Conservation (phyloP, 2,888 invertebrate species). For the Agriopis leucophaearia region DNA sequence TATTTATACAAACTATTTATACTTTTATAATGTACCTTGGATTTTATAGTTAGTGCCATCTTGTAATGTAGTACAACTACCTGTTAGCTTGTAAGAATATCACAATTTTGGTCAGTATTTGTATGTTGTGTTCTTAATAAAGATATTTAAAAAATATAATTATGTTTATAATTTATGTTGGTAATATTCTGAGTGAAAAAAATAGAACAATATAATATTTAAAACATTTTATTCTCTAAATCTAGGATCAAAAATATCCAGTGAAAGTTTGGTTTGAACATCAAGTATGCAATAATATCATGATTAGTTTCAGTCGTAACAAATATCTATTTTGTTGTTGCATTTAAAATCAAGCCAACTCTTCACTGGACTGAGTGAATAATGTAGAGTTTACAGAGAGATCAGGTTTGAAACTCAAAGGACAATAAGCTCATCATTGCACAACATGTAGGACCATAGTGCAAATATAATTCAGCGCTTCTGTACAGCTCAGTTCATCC, state of each 20-base stretch:
- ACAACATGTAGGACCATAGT: conserved; percentile 19
- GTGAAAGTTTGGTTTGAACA: conserved; percentile 70
- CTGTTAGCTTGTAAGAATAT: conserved; percentile 59
- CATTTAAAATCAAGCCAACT: conserved; percentile 60
- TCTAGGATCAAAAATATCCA: conserved; percentile 75
- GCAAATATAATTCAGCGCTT: conserved; percentile 41
- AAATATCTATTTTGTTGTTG: conserved; percentile 10
- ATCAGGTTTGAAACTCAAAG: conserved; percentile 73
- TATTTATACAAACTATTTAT: conserved; percentile 60
- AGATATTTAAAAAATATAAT: neutral
- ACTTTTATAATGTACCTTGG: conserved; percentile 50
- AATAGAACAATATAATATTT: conserved; percentile 62
- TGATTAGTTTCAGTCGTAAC: conserved; percentile 42
- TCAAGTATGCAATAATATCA: conserved; percentile 48
- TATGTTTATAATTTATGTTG: conserved; percentile 13
- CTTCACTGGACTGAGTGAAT: conserved; percentile 65
- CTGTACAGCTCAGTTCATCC: conserved; percentile 71
- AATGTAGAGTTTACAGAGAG: conserved; percentile 83
- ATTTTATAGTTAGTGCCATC: conserved; percentile 68
- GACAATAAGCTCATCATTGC: conserved; percentile 69
- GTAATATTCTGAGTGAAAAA: conserved; percentile 29
- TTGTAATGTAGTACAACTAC: conserved; percentile 70
- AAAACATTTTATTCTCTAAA: conserved; percentile 81
- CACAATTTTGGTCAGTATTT: conserved; percentile 60
- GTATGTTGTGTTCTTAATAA: conserved; percentile 51